Percentiles rank a stretch among this genome's conserved stretches.
Evolutionary conservation across 1,140 invertebrate genomes (phyloP).

Genomic region (Diploscapter pachys): DNA sequence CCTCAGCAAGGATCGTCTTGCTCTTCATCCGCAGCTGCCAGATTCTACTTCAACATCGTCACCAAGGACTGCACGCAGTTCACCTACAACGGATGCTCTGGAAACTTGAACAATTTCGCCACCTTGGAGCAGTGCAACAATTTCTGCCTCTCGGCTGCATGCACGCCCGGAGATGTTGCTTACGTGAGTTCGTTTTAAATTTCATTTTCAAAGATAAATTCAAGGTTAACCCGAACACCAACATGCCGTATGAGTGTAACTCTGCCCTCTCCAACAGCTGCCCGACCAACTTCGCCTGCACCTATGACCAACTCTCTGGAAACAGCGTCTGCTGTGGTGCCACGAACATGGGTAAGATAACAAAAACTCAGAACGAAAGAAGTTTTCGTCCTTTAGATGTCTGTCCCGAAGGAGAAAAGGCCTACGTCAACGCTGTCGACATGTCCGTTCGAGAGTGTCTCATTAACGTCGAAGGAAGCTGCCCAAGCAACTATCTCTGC

Average conservation of each 20-base stretch:
- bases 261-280: conserved; percentile 55
- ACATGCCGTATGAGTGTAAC: conserved; percentile 57
- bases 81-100: conserved; percentile 57
- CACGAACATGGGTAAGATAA: conserved; percentile 51
- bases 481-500: conserved; percentile 53
- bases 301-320: conserved; percentile 53
- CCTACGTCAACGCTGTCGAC: conserved; percentile 55
- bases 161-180: conserved; percentile 56
- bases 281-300: conserved; percentile 53
- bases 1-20: conserved; percentile 53
- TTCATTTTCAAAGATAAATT: conserved; percentile 45
- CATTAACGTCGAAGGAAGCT: conserved; percentile 55
- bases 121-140: conserved; percentile 57
- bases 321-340: conserved; percentile 57
- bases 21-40: conserved; percentile 49
- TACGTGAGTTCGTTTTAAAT: neutral
- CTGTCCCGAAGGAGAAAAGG: conserved; percentile 57
- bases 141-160: conserved; percentile 57
- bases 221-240: conserved; percentile 58
- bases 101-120: conserved; percentile 54
- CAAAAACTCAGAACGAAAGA: neutral
- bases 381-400: conserved; percentile 40
- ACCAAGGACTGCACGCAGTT: conserved; percentile 58
- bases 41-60: conserved; percentile 57
- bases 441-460: conserved; percentile 56